Percentiles rank a stretch among this genome's conserved stretches.
Conservation (phyloP, 2,797 vertebrate species). For the Betta splendens region DNA sequence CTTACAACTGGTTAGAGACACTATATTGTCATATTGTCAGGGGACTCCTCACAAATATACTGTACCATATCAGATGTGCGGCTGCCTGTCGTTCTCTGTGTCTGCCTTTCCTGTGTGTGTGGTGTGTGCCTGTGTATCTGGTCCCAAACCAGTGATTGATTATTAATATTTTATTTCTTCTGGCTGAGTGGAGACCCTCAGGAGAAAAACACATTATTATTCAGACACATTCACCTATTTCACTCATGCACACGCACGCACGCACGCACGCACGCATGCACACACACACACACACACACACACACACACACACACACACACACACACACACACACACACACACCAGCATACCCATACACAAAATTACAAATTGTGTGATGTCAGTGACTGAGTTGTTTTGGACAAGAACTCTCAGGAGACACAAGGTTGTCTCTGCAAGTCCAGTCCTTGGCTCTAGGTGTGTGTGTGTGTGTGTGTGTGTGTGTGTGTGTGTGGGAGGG, state of each 20-base stretch:
- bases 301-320: slow-evolving; percentile 3
- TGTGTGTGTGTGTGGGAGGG: too few relatives aligned
- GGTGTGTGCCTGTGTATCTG: slow-evolving; percentile 27
- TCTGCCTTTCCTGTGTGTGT: slow-evolving; percentile 3
- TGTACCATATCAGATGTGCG: slow-evolving; percentile 17
- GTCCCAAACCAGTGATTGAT: slow-evolving; percentile 69
- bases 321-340: slow-evolving; percentile 6
- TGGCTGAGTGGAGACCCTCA: slow-evolving; percentile 52
- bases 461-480: neutral
- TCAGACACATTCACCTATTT: slow-evolving; percentile 52
- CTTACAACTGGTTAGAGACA: slow-evolving; percentile 20
- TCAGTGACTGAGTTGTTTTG: slow-evolving; percentile 33
- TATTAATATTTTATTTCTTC: slow-evolving; percentile 73
- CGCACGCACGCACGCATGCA: slow-evolving; percentile 13
- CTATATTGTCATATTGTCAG: slow-evolving; percentile 37
- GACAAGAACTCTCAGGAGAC: slow-evolving; percentile 34
- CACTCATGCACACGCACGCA: slow-evolving; percentile 11
- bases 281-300: slow-evolving; percentile 8
- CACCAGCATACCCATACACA: too few relatives aligned
- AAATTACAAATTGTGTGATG: slow-evolving; percentile 45
- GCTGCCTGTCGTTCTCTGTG: slow-evolving; percentile 10
- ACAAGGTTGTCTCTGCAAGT: slow-evolving; percentile 16
- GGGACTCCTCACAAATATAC: slow-evolving; percentile 31
- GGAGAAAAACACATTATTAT: slow-evolving; percentile 69
- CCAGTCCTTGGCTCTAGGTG: slow-evolving; percentile 2